Percentiles rank a stretch among this genome's conserved stretches.
Evolutionary conservation across 2,888 invertebrate species (phyloP).

Genomic region (Eumerus sabulonum): DNA sequence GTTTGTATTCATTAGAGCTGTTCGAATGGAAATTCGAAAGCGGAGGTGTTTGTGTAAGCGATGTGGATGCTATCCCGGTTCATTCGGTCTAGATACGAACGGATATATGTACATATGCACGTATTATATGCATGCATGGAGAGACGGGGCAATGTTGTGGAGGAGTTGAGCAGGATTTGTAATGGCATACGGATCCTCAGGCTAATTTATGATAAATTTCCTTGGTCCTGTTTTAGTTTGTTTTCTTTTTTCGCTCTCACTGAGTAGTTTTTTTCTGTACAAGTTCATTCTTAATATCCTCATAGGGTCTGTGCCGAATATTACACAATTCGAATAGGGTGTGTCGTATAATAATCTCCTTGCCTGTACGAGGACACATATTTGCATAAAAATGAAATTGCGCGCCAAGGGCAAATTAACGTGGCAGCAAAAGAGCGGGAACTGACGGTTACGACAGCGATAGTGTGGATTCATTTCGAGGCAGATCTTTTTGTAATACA

Average conservation of each 20-base stretch:
- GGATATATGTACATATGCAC: too few species aligned
- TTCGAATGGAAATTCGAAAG: not conserved
- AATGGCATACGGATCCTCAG: conserved; percentile 12
- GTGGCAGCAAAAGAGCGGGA: too few species aligned
- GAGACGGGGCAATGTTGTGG: too few species aligned
- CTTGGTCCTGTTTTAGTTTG: conserved; percentile 3
- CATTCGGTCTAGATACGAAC: not conserved
- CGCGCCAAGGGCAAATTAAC: conserved; percentile 37
- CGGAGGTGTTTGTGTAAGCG: not conserved
- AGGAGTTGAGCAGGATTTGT: not conserved
- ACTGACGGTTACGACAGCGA: too few species aligned
- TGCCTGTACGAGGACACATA: conserved; percentile 24
- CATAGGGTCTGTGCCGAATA: not conserved
- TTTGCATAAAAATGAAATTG: conserved; percentile 60
- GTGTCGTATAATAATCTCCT: conserved; percentile 29
- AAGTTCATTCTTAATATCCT: conserved; percentile 6
- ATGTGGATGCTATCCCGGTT: not conserved
- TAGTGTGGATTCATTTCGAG: not conserved
- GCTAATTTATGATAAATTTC: conserved; percentile 13
- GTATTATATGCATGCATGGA: too few species aligned
- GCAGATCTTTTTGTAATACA: conserved; percentile 20
- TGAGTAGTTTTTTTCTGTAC: too few species aligned
- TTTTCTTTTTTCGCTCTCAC: not conserved
- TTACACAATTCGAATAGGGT: conserved; percentile 10
- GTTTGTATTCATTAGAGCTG: conserved; percentile 41